Base-by-base conservation (phyloP, 1,140 invertebrate species). In the Polypedilum pembai region DNA sequence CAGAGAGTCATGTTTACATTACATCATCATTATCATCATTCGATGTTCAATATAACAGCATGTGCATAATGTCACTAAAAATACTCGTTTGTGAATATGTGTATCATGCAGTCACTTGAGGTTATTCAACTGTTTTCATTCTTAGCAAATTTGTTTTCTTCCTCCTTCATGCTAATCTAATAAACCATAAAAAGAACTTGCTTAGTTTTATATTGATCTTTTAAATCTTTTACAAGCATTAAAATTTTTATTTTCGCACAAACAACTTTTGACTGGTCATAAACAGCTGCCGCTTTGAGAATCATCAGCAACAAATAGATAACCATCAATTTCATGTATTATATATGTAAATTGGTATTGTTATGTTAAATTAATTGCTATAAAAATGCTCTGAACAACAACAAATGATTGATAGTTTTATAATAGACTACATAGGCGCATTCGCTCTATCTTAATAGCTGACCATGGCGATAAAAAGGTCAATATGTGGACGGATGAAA, bases 291-390 rank as follows among this genome's bases (percentile, higher is more conserved):
- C 24, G 24, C 24, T 33, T 33, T 33, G 24, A 1, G 24, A 33
- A 5, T 33, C 24, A 33, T 33, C 24, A 33, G 24, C 24, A 33
- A 33, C 5, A 33, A 33, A 33, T 33, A 33, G 24, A 33, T 33
- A 33, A 33, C 24, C 24, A 33, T 33, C 24, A 33, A 33, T 33
- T 33, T 33, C 2, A 15, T n/a, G n/a, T 56, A 56, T 56, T 56
- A 56, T 56, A 15, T 56, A 56, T 56, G 45, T 56, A 56, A 56
- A 56, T 56, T 56, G 45, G 45, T 56, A 56, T 56, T 56, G 45
- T 56, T 56, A 56, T 56, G 45, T 56, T 56, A 56, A 56, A 56
- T 56, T 56, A 56, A 56, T 56, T 56, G 45, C 45, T n/a, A 56
- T 56, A 56, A 56, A 45, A 56, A 56, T 56, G 45, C 45, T 56